These are phyloP conservation scores for Seladonia tumulorum DNA, from an alignment of 2,888 invertebrate genomes.

Conservation along the genomic window DNA sequence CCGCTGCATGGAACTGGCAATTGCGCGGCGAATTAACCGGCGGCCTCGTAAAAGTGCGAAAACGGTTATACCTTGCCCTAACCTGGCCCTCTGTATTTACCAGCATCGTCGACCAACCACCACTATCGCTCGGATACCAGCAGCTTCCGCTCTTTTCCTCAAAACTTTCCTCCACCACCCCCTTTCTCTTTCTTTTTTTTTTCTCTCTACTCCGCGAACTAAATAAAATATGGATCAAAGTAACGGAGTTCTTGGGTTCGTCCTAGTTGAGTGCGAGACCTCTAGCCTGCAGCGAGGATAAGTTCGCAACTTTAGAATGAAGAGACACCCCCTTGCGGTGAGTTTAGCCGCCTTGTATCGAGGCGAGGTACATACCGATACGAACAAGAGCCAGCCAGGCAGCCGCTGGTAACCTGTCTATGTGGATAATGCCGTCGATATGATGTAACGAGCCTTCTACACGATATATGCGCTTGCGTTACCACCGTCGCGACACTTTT, in stretches of 20 bases:
- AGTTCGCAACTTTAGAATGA: slow-evolving; percentile 75
- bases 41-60: slow-evolving; percentile 61
- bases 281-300: slow-evolving; percentile 65
- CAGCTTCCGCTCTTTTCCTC: slow-evolving; percentile 20
- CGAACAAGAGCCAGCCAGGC: neutral
- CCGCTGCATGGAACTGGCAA: slow-evolving; percentile 61
- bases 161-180: slow-evolving; percentile 18
- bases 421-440: neutral
- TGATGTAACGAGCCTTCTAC: neutral
- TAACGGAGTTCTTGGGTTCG: slow-evolving; percentile 61
- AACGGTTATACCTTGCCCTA: slow-evolving; percentile 63
- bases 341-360: slow-evolving; percentile 75
- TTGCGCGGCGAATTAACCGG: slow-evolving; percentile 69
- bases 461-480: neutral
- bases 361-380: slow-evolving; percentile 58
- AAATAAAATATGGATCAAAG: slow-evolving; percentile 79
- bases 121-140: slow-evolving; percentile 12
- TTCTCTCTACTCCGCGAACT: slow-evolving; percentile 38
- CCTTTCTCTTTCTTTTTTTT: neutral
- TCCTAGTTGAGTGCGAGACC: slow-evolving; percentile 57
- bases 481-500: neutral
- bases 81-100: slow-evolving; percentile 23
- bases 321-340: slow-evolving; percentile 66
- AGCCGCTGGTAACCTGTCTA: neutral
- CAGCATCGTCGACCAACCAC: slow-evolving; percentile 12